These are phyloP conservation scores for Coranthus polyacanthus DNA, from an alignment of 2,797 vertebrate genomes.

Conservation along the genomic window DNA sequence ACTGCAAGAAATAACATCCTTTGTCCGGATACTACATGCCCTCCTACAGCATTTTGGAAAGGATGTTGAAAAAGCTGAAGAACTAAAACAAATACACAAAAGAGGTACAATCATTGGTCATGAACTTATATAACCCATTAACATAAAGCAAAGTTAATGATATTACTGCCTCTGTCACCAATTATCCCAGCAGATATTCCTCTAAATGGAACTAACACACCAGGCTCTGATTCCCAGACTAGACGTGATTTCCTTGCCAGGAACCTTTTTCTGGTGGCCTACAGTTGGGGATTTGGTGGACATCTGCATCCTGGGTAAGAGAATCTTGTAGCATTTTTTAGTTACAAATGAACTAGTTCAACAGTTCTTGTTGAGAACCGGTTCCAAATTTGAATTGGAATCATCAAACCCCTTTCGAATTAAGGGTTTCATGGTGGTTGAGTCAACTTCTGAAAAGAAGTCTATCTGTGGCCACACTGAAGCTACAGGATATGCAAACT, in stretches of 20 bases:
- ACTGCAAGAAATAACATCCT: slow-evolving; percentile 86
- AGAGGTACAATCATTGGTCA: slow-evolving; percentile 47
- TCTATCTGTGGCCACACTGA: too few species aligned
- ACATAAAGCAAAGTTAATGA: background rate
- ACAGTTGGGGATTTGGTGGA: slow-evolving; percentile 91
- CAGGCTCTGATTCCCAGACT: slow-evolving; percentile 9
- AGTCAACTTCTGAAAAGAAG: too few species aligned
- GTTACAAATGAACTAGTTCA: too few species aligned
- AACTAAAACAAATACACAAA: slow-evolving; percentile 7
- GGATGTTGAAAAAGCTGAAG: slow-evolving; percentile 54
- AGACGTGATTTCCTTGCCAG: slow-evolving; percentile 66
- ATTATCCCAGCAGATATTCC: slow-evolving; percentile 30
- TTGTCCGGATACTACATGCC: slow-evolving; percentile 84
- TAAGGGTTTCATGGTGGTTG: too few species aligned
- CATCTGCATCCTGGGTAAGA: slow-evolving; percentile 86
- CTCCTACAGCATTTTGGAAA: slow-evolving; percentile 79
- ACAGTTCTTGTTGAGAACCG: too few species aligned
- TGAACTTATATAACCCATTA: background rate
- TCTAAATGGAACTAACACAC: slow-evolving; percentile 11
- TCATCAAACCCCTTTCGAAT: too few species aligned
- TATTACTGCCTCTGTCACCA: background rate
- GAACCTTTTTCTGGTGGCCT: slow-evolving; percentile 87
- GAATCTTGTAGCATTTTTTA: background rate
- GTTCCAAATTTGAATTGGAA: too few species aligned
- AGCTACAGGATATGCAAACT: too few species aligned